Evolutionary conservation across 2,888 invertebrate genomes (phyloP), one percentile per base, ranked within the genome.

Genomic region (Spilarctia lutea): DNA sequence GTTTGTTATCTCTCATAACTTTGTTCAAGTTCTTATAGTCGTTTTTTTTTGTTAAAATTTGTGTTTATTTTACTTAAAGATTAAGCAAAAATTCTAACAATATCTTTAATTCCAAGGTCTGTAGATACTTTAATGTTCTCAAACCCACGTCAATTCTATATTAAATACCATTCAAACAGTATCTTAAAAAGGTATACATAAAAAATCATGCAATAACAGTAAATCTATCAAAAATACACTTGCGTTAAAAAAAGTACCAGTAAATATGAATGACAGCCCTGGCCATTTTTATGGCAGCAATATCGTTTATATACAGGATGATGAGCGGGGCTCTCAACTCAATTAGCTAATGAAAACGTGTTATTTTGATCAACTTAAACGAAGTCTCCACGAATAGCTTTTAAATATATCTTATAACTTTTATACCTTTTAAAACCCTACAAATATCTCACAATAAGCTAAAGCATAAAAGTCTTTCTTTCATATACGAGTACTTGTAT

Each of bases 331-430:
- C 77, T 85, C 82, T 86, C 88, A 92, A 94, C 92, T 94, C 94
- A 93, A 94, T 94, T 94, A 94, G 94, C 91, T 94, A 94, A 94
- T 94, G 94, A 94, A 94, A 94, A 92, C 89, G 90, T 89, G 87
- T 88, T 89, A 88, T 89, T 90, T 88, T 90, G 90, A 91, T 91
- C 87, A 88, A 88, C 90, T 90, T 88, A 86, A 86, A 86, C 85
- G 87, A 79, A 84, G 83, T 80, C 83, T 77, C 78, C 78, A 78
- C 79, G 77, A 76, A 77, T 75, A 70, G 74, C 76, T 79, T 81
- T 86, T 86, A 72, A 65, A 72, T 76, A 80, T 79, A 80, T 83
- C 83, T 83, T 65, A 77, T 68, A 74, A 18, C 42, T 67, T n/a
- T 73, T 71, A 71, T 65, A 39, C 60, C 66, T 72, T 71, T 70